phyloP scores from a whole-genome alignment of 2,888 invertebrate species.

The Clunio marinus region DNA sequence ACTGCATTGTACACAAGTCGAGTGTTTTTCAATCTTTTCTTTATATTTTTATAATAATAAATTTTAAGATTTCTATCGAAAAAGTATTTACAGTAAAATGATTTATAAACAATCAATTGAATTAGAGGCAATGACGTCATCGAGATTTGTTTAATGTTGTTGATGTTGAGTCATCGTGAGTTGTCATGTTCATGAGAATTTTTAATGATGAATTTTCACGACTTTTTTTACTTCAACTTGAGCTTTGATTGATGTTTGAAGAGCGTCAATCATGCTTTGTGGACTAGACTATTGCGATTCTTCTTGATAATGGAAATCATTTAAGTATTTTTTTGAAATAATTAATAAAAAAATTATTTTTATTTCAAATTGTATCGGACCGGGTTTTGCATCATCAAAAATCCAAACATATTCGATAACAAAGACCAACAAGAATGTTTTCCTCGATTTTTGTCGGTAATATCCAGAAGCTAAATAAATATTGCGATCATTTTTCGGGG shows the following conservation, averaged over 20 bases:
- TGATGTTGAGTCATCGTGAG: neutral
- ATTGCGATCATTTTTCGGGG: no score
- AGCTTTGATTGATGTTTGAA: neutral
- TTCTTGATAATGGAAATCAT: no score
- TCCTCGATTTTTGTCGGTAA: slow-evolving; percentile 18
- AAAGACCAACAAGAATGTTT: neutral
- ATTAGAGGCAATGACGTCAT: neutral
- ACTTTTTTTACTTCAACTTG: neutral
- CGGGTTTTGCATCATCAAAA: no score
- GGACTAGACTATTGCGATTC: no score
- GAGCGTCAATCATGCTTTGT: no score
- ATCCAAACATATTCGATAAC: neutral
- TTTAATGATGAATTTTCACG: neutral
- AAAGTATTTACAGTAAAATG: no score
- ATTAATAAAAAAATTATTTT: no score
- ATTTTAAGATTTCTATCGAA: no score
- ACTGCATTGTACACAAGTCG: neutral
- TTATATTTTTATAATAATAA: no score
- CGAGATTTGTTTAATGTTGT: no score
- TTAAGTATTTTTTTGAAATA: no score
- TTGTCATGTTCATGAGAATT: neutral
- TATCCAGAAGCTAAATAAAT: slow-evolving; percentile 34
- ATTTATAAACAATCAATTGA: neutral
- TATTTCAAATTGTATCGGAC: no score
- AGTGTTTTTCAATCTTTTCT: neutral